Conservation (phyloP, 2,888 invertebrate genomes). For the Noctua janthe region DNA sequence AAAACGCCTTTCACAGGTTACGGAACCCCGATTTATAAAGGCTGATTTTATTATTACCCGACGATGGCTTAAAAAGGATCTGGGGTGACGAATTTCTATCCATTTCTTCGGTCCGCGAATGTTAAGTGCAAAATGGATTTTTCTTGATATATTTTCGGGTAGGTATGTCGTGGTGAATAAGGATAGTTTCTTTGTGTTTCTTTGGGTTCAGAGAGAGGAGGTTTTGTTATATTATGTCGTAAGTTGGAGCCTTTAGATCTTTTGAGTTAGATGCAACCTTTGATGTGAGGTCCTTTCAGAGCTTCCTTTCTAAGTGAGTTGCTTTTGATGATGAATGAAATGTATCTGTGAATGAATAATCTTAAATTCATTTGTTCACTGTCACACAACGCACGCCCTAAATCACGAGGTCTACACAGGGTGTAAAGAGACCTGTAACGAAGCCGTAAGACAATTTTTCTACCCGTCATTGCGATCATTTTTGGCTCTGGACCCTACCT, state of each 20-base stretch:
- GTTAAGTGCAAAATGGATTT: constrained; percentile 40
- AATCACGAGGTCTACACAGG: not conserved
- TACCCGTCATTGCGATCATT: too few species aligned
- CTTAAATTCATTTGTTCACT: not conserved
- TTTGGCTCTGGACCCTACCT: too few species aligned
- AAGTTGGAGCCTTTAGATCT: constrained; percentile 8
- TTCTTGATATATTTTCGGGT: constrained; percentile 15
- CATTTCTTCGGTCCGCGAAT: constrained; percentile 40
- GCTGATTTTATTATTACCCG: constrained; percentile 62
- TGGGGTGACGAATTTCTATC: constrained; percentile 32
- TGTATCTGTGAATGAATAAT: not conserved
- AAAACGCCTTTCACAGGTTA: constrained; percentile 44
- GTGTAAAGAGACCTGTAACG: too few species aligned
- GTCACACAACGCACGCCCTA: not conserved
- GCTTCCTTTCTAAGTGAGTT: not conserved
- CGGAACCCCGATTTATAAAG: constrained; percentile 46
- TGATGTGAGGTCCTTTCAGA: constrained; percentile 9
- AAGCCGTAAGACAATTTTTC: too few species aligned
- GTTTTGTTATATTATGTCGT: constrained; percentile 30
- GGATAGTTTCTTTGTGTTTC: constrained; percentile 24
- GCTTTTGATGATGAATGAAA: constrained; percentile 10
- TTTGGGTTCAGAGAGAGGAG: constrained; percentile 16
- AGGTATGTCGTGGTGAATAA: constrained; percentile 14
- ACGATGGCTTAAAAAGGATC: constrained; percentile 39
- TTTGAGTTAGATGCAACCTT: constrained; percentile 19